Conservation (phyloP, 2,113 vertebrate genomes). For the Ploceus nigricollis region DNA sequence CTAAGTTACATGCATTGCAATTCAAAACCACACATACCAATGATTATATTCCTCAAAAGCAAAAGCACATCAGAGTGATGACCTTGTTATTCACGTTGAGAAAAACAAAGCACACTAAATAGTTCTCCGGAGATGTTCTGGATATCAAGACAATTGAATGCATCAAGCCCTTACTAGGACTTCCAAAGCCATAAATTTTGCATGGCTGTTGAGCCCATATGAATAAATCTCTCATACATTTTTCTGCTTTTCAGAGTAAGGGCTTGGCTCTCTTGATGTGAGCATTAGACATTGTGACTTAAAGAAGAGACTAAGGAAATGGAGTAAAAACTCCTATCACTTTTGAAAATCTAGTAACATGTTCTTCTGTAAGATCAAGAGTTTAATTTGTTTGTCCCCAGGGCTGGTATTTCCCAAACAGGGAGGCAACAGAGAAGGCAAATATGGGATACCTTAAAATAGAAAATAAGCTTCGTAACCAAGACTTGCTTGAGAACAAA, state of each 20-base stretch:
- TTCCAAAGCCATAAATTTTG: neutral
- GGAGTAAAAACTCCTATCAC: neutral
- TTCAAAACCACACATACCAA: neutral
- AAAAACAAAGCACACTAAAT: neutral
- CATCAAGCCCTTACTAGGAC: neutral
- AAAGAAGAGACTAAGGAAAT: neutral
- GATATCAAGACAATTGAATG: neutral
- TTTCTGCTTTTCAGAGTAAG: neutral
- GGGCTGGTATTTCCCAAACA: neutral
- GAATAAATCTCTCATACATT: neutral
- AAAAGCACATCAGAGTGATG: neutral
- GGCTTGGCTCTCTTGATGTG: fast-evolving
- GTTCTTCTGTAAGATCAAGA: neutral
- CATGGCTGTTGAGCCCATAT: neutral
- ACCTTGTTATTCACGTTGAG: neutral
- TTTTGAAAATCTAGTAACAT: neutral
- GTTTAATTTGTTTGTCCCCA: neutral
- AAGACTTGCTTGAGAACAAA: neutral
- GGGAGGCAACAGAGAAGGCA: neutral
- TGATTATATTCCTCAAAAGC: neutral
- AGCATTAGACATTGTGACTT: neutral
- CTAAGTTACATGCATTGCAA: neutral
- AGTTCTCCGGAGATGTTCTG: neutral
- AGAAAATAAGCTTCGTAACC: neutral
- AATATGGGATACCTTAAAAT: neutral